Evolutionary conservation across 2,113 vertebrate species (phyloP), one percentile per base, ranked within the genome.

Genomic region (Xenopus borealis): DNA sequence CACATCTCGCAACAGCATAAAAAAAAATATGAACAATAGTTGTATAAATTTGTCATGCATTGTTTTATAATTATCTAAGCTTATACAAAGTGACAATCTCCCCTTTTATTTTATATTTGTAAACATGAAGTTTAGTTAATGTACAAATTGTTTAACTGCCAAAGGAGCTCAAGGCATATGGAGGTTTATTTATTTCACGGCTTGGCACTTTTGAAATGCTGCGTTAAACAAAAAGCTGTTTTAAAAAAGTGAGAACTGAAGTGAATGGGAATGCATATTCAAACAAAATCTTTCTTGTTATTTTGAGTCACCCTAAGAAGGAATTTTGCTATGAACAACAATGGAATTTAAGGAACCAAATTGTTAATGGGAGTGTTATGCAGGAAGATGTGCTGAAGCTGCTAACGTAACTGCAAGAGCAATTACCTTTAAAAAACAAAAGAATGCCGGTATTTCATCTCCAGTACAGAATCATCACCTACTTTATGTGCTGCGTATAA

Each of bases 121-220:
- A 75, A 62, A 53, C 57, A 44, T 61, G 23, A 10, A 47, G 57
- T 40, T 69, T 52, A 47, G 45, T 69, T 76, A 69, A 69, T 55
- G 58, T 69, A 69, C 66, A 69, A 62, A 55, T 69, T 62, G 58
- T 69, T 27, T 53, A 69, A 69, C 58, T 76, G 73, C 73, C 73
- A 69, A 65, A 61, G 64, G 33, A 65, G 61, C 69, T 78, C 55
- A 65, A 58, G 62, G 67, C 75, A 70, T 65, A 78, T 65, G 69
- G 62, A 66, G 62, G 65, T 66, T 72, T 71, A 78, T 78, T 78
- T 78, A 71, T 71, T 78, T 78, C 30, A 20, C 61, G 61, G 65
- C 19, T 78, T 78, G 75, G 69, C 76, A 72, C 62, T 72, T 78
- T 30, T 61, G 52, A 66, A 78, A 52, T 66, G 76, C 76, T 78